Conservation (phyloP, 2,113 vertebrate species). For the Vulpes vulpes region DNA sequence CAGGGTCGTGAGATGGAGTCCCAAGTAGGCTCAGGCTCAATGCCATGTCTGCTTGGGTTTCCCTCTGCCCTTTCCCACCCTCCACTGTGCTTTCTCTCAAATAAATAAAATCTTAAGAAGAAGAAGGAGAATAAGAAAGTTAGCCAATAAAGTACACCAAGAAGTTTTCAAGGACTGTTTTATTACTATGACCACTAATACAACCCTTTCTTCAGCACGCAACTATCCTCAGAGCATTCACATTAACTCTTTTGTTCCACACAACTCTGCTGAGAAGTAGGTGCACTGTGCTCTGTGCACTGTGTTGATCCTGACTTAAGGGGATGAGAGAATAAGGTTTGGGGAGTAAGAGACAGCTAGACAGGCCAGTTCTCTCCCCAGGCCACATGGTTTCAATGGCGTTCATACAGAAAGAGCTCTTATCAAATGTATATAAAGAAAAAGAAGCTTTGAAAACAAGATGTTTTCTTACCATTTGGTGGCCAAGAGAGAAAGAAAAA, state of each 20-base stretch:
- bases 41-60: neutral
- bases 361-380: neutral
- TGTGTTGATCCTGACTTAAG: neutral
- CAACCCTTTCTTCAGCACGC: neutral
- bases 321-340: neutral
- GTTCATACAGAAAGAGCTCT: neutral
- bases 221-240: neutral
- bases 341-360: neutral
- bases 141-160: neutral
- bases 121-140: neutral
- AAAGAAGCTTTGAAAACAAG: neutral
- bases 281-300: too few species aligned
- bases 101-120: neutral
- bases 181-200: neutral
- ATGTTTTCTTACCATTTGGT: neutral
- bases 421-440: neutral
- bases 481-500: neutral
- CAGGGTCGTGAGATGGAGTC: neutral
- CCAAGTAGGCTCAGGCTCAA: neutral
- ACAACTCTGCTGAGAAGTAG: neutral
- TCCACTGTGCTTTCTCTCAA: neutral
- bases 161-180: neutral
- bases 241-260: neutral
- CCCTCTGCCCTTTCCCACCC: neutral
- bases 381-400: neutral